Base-by-base conservation (phyloP, 2,797 vertebrate genomes). In the Spinibarbus caldwelli region DNA sequence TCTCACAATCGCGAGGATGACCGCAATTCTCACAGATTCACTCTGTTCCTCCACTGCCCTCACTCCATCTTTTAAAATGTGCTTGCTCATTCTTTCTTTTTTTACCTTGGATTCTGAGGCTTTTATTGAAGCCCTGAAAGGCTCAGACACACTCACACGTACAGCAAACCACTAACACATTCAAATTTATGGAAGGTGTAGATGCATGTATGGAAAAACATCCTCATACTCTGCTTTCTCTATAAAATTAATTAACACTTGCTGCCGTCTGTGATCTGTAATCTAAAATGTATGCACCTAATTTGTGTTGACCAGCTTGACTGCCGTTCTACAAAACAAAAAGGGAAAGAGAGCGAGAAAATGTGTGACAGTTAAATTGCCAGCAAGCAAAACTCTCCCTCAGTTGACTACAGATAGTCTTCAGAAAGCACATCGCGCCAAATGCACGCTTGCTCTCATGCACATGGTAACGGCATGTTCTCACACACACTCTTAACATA, bases 121-220 rank as follows among this genome's bases (percentile, higher is more conserved):
- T 76, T 11, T 41, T 17, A 38, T n/a, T 6, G 1, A 78, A 78
- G 14, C 19, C n/a, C 14, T 31, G 26, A 36, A 34, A 41, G 52
- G 7, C 34, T 2, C 8, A 4, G 21, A 62, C 76, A 8, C 54
- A 62, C 76, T 4, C 8, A n/a, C n/a, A n/a, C n/a, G n/a, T n/a
- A 89, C 85, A 72, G 31, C 7, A 49, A 9, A 38, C 49, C 62
- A 14, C 38, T 70, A 29, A 49, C 47, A 45, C 15, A 10, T 76
- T 78, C 19, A 67, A 10, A 47, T 57, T 23, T 19, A 47, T 80
- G 36, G 6, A 59, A 54, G 52, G 21, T 77, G 41, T 54, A 84
- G 80, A 88, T 89, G 88, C 76, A 84, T 83, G 85, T 78, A 89
- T 91, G 89, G 91, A 86, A 90, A 88, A 72, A 79, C 86, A 78